phyloP scores from a whole-genome alignment of 2,113 vertebrate genomes.

The Paraplagusia blochii region DNA sequence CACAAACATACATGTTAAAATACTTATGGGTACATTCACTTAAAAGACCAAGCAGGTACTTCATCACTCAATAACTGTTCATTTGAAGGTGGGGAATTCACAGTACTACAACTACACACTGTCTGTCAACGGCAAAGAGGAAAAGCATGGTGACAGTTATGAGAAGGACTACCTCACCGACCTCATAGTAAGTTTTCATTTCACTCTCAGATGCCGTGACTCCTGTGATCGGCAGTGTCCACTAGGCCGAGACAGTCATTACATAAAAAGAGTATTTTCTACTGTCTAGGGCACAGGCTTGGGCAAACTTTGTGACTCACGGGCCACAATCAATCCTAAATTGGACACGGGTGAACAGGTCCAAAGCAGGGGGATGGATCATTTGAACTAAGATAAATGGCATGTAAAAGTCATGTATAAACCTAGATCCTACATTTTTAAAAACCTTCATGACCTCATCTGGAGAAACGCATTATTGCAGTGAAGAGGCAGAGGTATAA shows the following conservation, averaged over 20 bases:
- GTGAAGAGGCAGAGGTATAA: too few relatives aligned
- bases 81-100: slow-evolving; percentile 76
- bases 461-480: too few relatives aligned
- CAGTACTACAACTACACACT: slow-evolving; percentile 81
- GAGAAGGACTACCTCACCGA: slow-evolving; percentile 78
- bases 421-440: too few relatives aligned
- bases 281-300: too few relatives aligned
- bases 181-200: slow-evolving; percentile 70
- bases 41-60: not conserved
- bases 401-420: too few relatives aligned
- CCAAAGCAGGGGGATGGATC: too few relatives aligned
- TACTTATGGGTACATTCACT: not conserved
- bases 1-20: not conserved
- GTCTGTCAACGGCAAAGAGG: slow-evolving; percentile 75
- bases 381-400: too few relatives aligned
- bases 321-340: too few relatives aligned
- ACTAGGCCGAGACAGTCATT: not conserved
- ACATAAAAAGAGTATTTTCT: too few relatives aligned
- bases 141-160: slow-evolving; percentile 72
- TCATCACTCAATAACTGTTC: not conserved
- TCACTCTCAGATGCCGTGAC: slow-evolving; percentile 2
- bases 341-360: too few relatives aligned
- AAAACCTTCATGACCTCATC: too few relatives aligned
- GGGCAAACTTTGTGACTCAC: too few relatives aligned
- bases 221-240: not conserved